Evolutionary conservation across 1,140 invertebrate genomes (phyloP).

Genomic region (Bombus cullumanus): DNA sequence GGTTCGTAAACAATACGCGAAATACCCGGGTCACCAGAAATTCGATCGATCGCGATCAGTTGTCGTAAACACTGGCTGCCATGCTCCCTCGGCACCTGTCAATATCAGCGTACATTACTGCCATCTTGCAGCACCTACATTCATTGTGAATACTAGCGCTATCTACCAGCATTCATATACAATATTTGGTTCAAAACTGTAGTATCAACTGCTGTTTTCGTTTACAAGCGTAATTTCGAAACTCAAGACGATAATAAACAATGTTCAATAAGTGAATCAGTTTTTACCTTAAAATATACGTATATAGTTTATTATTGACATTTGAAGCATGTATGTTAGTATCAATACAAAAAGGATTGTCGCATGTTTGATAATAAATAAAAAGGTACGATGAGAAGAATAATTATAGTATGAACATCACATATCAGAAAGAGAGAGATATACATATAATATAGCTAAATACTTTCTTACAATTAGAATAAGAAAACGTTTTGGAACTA

Average conservation of each 20-base stretch:
- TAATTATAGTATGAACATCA: conserved; percentile 73
- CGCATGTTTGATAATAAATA: conserved; percentile 73
- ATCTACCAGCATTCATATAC: background rate
- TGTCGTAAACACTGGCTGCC: conserved; percentile 79
- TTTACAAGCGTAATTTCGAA: background rate
- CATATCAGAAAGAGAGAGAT: conserved; percentile 57
- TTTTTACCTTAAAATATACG: conserved; percentile 72
- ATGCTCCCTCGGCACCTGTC: conserved; percentile 75
- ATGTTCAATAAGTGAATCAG: background rate
- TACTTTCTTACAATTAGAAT: conserved; percentile 53
- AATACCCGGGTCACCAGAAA: conserved; percentile 31
- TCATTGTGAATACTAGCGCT: background rate
- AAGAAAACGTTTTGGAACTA: conserved; percentile 30
- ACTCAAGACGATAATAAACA: background rate
- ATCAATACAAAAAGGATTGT: conserved; percentile 67
- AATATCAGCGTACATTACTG: conserved; percentile 63
- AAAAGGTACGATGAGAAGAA: conserved; percentile 62
- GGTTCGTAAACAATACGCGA: conserved; percentile 34
- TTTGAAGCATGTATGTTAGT: conserved; percentile 70
- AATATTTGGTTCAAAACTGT: background rate
- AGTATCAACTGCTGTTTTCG: background rate
- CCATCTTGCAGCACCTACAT: conserved; percentile 35
- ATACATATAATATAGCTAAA: conserved; percentile 39
- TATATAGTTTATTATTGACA: conserved; percentile 70
- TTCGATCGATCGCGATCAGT: conserved; percentile 73